Evolutionary conservation across 37 sponge, comb jelly and placozoan genomes (phyloP), one percentile per base, ranked within the genome.

Genomic region (Lycopodina hypogea): DNA sequence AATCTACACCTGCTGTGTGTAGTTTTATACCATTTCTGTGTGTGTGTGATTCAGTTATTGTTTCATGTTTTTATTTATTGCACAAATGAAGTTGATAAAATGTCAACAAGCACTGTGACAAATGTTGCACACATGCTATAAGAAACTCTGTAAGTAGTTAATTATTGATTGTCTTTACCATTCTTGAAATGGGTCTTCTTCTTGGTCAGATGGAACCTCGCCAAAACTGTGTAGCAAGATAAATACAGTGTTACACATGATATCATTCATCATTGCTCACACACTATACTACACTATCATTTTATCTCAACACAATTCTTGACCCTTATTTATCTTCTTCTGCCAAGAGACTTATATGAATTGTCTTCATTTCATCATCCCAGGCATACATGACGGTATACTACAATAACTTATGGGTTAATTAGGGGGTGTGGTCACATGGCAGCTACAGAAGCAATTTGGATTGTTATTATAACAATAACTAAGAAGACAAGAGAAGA

Each of bases 141-240:
- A 69, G 17, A 69, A 62, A 52, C 17, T 23, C 64, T 62, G 21
- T 30, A 32, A 30, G 15, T 36, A 32, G 4, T 17, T 30, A 26
- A 3, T 32, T 32, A 6, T 34, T 67, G 26, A 26, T 2, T 30
- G 19, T 53, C 8, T 18, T 58, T 29, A 81, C 81, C 81, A 81
- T 48, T 71, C 81, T 41, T 81, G 72, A 58, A 81, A 81, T 30
- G 61, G 72, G 33, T 81, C 48, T 28, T 41, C 55, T 4, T 78
- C 81, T 28, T 59, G 42, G 7, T 65, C 28, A 21, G 45, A 68
- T 19, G 71, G 40, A 28, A 52, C 53, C 4, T 45, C 81, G 40
- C 42, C 72, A 70, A 70, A 69, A 34, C 81, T 79, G 56, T 68
- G 66, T 42, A 3, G 3, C 52, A 60, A 60, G 34, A 42, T 38